Conservation (phyloP, 2,888 invertebrate species). For the Melangyna quadrimaculata region DNA sequence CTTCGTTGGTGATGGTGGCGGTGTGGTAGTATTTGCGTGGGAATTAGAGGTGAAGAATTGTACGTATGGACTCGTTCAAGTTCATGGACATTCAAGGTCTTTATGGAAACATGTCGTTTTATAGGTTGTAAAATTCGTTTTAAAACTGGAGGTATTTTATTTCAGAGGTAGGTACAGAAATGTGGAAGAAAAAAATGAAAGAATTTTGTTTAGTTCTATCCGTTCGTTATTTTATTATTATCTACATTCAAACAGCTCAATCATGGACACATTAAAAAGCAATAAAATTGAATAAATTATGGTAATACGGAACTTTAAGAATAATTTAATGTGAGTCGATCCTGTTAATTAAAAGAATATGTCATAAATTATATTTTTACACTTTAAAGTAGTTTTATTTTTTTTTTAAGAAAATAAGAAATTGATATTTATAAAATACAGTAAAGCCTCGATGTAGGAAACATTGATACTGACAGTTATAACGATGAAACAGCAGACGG, state of each 20-base stretch:
- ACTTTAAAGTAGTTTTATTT: neutral
- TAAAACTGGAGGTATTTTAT: neutral
- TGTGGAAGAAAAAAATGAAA: neutral
- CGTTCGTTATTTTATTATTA: neutral
- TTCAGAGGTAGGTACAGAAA: neutral
- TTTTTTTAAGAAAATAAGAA: too few species aligned
- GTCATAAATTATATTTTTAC: neutral
- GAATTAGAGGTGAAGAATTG: neutral
- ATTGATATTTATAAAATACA: too few species aligned
- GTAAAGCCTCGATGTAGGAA: too few species aligned
- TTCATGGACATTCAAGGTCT: constrained; percentile 23
- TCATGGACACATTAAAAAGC: neutral
- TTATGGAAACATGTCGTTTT: neutral
- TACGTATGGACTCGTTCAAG: neutral
- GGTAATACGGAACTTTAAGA: neutral
- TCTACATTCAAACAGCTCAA: neutral
- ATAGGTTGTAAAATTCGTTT: neutral
- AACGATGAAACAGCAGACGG: too few species aligned
- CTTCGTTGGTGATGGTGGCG: neutral
- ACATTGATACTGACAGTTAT: too few species aligned
- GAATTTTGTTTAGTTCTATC: too few species aligned
- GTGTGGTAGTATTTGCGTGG: neutral
- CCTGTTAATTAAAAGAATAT: neutral
- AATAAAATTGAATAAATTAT: neutral
- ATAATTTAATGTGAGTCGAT: neutral